Evolutionary conservation across 2,888 invertebrate species (phyloP), one percentile per base, ranked within the genome.

Genomic region (Agonopterix subpropinquella): DNA sequence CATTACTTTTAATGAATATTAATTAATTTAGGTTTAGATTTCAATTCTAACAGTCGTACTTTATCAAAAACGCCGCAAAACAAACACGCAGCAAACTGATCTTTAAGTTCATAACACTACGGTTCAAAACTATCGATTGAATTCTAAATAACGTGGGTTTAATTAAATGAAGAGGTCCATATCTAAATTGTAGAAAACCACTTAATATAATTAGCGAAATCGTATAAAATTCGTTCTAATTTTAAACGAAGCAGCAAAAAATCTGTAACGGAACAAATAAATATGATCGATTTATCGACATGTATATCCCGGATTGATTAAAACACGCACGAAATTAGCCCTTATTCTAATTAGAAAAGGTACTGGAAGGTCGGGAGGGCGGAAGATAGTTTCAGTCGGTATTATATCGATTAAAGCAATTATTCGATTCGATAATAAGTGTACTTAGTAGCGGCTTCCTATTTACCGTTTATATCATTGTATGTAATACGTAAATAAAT

Each of bases 271-370:
- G 52, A 52, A 47, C 43, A 8, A 48, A 47, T 50, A 50, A 47
- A 46, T 45, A 74, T 71, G 80, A 77, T 80, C 79, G 80, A 82
- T 60, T 83, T 83, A 82, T 78, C 73, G 75, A 73, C 63, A 78
- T 80, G 81, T 47, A 80, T 77, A 78, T 78, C 86, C 87, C 77
- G 85, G 85, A 84, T 42, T 11, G 8, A 28, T 56, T 58, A 45
- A 45, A 42, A 39, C 43, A 8, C n/a, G 49, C 43, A 11, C 49
- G 50, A 35, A 13, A n/a, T 11, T 42, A 8, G 11, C n/a, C 42
- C 11, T 13, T 42, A 42, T 42, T 11, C 8, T 42, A 8, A 11
- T 42, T n/a, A 7, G 11, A 42, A 11, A 42, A 42, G 42, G 42
- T 42, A 13, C 11, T 11, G 11, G 9, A 13, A 42, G 11, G 11